Evolutionary conservation across 2,888 invertebrate species (phyloP).

Genomic region (Drosophila kanekoi): DNA sequence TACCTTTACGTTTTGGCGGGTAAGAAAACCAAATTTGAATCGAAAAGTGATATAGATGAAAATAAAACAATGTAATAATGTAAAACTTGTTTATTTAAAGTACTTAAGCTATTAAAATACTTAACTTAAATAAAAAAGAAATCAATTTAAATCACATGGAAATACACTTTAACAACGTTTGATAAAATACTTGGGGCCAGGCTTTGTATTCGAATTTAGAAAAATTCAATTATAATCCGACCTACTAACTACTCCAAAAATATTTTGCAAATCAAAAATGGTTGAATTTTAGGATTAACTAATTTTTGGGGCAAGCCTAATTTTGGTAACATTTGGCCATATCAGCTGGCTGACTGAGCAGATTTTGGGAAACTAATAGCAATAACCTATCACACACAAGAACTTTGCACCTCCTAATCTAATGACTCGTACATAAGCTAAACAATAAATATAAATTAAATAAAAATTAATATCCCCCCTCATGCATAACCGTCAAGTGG

Average conservation of each 20-base stretch:
- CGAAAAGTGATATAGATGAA: no score
- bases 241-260: no score
- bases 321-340: not conserved
- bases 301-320: not conserved
- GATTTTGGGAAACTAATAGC: not conserved
- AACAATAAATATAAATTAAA: conserved; percentile 55
- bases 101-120: not conserved
- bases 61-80: no score
- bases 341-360: conserved; percentile 18
- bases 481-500: conserved; percentile 26
- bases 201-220: not conserved
- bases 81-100: not conserved
- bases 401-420: conserved; percentile 27
- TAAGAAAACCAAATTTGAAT: not conserved
- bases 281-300: no score
- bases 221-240: no score
- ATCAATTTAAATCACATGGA: not conserved
- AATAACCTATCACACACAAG: conserved; percentile 56
- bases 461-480: not conserved
- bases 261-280: no score
- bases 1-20: conserved; percentile 3
- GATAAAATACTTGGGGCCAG: not conserved
- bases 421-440: conserved; percentile 38
- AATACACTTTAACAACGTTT: not conserved
- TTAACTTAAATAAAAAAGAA: not conserved